Base-by-base conservation (phyloP, 2,888 invertebrate genomes). In the Uloborus plumipes region DNA sequence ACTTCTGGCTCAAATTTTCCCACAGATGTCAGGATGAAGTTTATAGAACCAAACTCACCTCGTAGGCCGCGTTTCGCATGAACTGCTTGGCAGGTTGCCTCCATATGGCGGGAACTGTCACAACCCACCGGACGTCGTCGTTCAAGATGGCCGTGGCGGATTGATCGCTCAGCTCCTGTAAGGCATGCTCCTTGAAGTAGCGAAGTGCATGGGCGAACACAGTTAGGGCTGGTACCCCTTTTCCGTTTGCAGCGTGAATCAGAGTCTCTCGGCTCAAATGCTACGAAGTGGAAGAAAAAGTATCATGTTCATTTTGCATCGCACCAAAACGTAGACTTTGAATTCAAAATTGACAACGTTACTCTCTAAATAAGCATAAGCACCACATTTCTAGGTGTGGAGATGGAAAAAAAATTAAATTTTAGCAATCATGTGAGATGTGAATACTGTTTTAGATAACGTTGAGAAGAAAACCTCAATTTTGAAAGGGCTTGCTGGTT, bases 71-170 rank as follows among this genome's bases (percentile, higher is more conserved):
- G 84, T 90, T 90, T 67, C 91, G 86, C 89, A 91, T 91, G 86
- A 91, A 90, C 87, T 91, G 91, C 85, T 91, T 91, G 53, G 91
- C 91, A 18, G 90, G 90, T 72, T 91, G 91, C 70, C 90, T 89
- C 91, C 91, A 91, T 70, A 91, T 90, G 53, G 91, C 91, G 0
- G 91, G 91, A 3, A 91, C 91, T 0, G 91, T 91, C 39, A 91
- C 87, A 49, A 91, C 91, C 91, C 91, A 91, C 22, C 91, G 87
- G 47, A 91, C 89, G 85, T 91, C 90, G 84, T 90, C 89, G 77
- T 89, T 88, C 11, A 89, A 85, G 16, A 90, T 88, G 64, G 86
- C 86, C 16, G 88, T 88, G 2, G 89, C 90, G 13, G 90, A 89
- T 85, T 90, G 90, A 87, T 91, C 91, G 31, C 88, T 88, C 69